Percentiles rank a stretch among this genome's conserved stretches.
Conservation (phyloP, 2,113 vertebrate species). For the Helogale parvula region DNA sequence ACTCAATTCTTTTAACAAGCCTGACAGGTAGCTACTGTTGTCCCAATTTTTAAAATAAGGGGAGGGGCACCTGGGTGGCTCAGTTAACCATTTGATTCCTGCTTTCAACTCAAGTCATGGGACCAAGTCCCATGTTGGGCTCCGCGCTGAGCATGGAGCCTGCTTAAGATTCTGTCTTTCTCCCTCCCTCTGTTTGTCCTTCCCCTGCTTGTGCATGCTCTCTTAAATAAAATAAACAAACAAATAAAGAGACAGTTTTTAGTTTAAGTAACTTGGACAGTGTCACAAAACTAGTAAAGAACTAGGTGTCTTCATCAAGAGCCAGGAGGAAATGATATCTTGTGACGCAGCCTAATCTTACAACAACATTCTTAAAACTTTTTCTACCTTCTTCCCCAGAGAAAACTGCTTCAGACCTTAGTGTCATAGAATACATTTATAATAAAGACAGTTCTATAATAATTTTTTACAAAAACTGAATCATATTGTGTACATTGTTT, state of each 20-base stretch:
- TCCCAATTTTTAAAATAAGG: constrained; percentile 16
- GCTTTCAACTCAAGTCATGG: too few relatives aligned
- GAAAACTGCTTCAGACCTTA: constrained; percentile 5
- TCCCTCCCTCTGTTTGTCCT: too few relatives aligned
- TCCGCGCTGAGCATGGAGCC: too few relatives aligned
- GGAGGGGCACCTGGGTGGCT: background rate
- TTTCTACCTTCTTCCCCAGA: constrained; percentile 21
- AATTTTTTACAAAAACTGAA: background rate
- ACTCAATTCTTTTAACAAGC: background rate
- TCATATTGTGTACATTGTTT: background rate
- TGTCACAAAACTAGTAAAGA: constrained; percentile 8
- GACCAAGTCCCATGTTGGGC: too few relatives aligned
- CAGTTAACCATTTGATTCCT: too few relatives aligned
- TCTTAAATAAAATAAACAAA: too few relatives aligned
- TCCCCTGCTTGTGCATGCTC: too few relatives aligned
- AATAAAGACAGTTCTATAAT: background rate
- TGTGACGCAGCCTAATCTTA: background rate
- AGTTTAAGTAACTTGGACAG: background rate
- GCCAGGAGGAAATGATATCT: background rate
- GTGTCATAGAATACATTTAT: background rate
- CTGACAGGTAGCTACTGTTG: background rate
- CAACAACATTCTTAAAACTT: background rate
- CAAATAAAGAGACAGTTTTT: background rate
- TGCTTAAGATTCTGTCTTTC: too few relatives aligned
- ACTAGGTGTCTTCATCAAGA: constrained; percentile 8